Evolutionary conservation across 1,140 invertebrate species (phyloP).

Genomic region (Drosophila nasuta): DNA sequence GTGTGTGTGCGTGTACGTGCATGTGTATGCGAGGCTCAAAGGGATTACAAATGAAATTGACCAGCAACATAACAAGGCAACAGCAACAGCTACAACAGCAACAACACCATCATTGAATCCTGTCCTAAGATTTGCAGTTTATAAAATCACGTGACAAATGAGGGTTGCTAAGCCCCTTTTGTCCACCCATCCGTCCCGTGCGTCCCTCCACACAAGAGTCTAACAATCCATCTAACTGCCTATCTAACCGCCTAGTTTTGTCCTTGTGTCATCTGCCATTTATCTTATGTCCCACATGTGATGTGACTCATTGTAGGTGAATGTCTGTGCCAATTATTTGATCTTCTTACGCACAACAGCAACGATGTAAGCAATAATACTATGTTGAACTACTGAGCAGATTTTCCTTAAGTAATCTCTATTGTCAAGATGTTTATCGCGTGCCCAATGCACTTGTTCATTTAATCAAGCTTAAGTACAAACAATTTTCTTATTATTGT

Average conservation of each 20-base stretch:
- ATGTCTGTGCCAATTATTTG: slow-evolving; percentile 59
- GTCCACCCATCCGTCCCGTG: slow-evolving; percentile 11
- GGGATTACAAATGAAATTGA: slow-evolving; percentile 80
- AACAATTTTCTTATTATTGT: neutral
- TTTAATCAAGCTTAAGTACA: neutral
- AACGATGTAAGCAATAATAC: slow-evolving; percentile 43
- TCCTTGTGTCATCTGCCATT: slow-evolving; percentile 54
- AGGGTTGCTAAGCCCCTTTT: slow-evolving; percentile 73
- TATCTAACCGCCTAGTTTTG: slow-evolving; percentile 24
- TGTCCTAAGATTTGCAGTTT: slow-evolving; percentile 67
- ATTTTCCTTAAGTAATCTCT: neutral
- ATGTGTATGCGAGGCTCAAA: slow-evolving; percentile 61
- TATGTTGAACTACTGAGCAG: slow-evolving; percentile 24
- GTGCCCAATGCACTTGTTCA: neutral
- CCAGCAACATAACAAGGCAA: slow-evolving; percentile 77
- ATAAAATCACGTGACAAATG: slow-evolving; percentile 81
- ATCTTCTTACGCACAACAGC: slow-evolving; percentile 25
- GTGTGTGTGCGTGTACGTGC: slow-evolving; percentile 23
- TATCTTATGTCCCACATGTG: slow-evolving; percentile 60
- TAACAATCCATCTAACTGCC: slow-evolving; percentile 51
- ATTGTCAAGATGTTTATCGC: slow-evolving; percentile 24
- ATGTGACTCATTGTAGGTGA: slow-evolving; percentile 37
- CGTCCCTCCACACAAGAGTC: slow-evolving; percentile 18
- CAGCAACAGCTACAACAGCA: slow-evolving; percentile 30
- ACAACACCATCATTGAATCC: slow-evolving; percentile 8